Conservation (phyloP, 2,888 invertebrate species). For the Zygogramma bicolorata region DNA sequence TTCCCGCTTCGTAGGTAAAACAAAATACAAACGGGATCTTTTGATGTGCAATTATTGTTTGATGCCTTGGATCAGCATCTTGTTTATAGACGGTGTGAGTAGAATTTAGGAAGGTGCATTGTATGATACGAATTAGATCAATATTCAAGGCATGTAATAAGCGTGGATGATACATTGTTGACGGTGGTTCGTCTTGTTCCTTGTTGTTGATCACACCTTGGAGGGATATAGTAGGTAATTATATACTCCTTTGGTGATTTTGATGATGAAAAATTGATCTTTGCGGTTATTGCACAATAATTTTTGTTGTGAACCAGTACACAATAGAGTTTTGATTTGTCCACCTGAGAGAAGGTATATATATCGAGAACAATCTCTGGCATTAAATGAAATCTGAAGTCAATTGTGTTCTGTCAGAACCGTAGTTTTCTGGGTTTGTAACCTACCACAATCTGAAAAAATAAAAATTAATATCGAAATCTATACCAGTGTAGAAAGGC, state of each 20-base stretch:
- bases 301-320: too few species aligned
- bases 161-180: not conserved
- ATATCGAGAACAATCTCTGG: too few species aligned
- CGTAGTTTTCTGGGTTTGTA: too few species aligned
- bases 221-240: not conserved
- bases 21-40: slow-evolving; percentile 25
- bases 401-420: too few species aligned
- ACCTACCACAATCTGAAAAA: too few species aligned
- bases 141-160: not conserved
- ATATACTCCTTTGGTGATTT: not conserved
- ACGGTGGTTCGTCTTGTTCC: not conserved
- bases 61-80: not conserved
- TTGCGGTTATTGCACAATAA: too few species aligned
- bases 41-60: slow-evolving; percentile 28
- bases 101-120: not conserved
- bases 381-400: too few species aligned
- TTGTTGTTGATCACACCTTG: not conserved
- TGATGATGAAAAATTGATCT: not conserved
- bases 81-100: not conserved
- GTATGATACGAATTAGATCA: not conserved
- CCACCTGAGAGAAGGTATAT: too few species aligned
- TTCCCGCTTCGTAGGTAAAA: slow-evolving; percentile 20
- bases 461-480: too few species aligned
- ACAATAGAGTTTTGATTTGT: too few species aligned
- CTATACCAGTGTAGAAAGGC: too few species aligned